These are phyloP conservation scores for Myodes glareolus DNA, from an alignment of 2,113 vertebrate species.

Conservation along the genomic window DNA sequence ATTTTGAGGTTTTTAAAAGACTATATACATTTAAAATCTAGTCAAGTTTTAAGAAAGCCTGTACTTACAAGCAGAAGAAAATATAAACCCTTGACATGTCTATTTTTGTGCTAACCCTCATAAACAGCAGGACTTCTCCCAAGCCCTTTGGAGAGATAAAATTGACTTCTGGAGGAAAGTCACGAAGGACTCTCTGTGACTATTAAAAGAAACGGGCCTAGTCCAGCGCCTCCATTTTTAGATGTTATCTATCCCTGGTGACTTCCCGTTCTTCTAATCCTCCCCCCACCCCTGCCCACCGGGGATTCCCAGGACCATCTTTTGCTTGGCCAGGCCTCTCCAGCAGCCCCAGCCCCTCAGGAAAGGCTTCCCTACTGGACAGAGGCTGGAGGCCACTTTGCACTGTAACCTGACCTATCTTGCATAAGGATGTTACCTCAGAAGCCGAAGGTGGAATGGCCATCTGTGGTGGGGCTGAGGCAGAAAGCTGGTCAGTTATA, in stretches of 20 bases:
- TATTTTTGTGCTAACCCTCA: constrained; percentile 17
- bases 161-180: constrained; percentile 48
- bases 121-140: background rate
- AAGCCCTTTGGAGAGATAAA: constrained; percentile 50
- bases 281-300: too few species aligned
- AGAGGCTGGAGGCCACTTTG: background rate
- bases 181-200: constrained; percentile 20
- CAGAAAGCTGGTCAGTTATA: background rate
- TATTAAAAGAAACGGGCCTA: constrained; percentile 65
- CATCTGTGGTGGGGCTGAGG: background rate
- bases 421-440: background rate
- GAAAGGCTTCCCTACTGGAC: constrained; percentile 1
- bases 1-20: background rate
- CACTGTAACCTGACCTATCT: background rate
- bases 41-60: background rate
- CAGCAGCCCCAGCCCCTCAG: background rate
- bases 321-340: background rate
- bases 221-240: background rate
- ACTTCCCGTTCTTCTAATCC: background rate
- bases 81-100: background rate
- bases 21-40: constrained; percentile 5
- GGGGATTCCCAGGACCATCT: background rate
- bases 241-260: background rate
- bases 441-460: background rate
- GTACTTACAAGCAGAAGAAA: background rate